Evolutionary conservation across 2,113 vertebrate genomes (phyloP).

Genomic region (Origma solitaria): DNA sequence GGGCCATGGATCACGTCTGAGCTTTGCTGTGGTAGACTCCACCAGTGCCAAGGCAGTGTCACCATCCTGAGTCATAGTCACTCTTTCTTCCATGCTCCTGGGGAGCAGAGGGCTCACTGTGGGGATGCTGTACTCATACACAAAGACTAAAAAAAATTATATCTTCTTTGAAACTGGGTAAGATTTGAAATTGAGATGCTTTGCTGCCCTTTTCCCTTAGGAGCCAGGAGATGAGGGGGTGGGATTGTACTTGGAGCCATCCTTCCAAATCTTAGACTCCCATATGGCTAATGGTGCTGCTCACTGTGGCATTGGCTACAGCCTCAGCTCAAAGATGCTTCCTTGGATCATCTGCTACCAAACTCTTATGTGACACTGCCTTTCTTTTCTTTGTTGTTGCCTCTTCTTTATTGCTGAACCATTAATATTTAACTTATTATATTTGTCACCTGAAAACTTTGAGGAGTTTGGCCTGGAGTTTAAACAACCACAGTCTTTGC

Average conservation of each 20-base stretch:
- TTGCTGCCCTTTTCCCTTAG: slow-evolving; percentile 15
- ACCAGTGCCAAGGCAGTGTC: not conserved
- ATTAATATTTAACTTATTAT: not conserved
- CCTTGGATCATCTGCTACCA: not conserved
- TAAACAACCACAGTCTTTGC: not conserved
- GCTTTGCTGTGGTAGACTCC: not conserved
- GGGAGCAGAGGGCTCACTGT: not conserved
- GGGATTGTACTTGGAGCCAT: slow-evolving; percentile 24
- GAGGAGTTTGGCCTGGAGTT: not conserved
- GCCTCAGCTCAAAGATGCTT: not conserved
- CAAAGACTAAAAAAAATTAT: not conserved
- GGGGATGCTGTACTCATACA: not conserved
- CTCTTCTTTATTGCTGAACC: not conserved
- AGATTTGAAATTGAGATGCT: not conserved
- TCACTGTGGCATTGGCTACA: slow-evolving; percentile 10
- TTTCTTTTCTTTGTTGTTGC: not conserved
- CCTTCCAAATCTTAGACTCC: slow-evolving; percentile 17
- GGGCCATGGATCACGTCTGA: not conserved
- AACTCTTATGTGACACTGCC: not conserved
- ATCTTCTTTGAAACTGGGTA: not conserved
- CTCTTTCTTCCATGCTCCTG: not conserved
- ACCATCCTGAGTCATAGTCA: not conserved
- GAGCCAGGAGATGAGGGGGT: slow-evolving; percentile 34
- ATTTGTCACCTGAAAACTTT: not conserved
- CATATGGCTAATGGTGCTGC: slow-evolving; percentile 22